These are phyloP conservation scores for Philopedon plagiatum DNA, from an alignment of 2,888 invertebrate species.

Conservation along the genomic window DNA sequence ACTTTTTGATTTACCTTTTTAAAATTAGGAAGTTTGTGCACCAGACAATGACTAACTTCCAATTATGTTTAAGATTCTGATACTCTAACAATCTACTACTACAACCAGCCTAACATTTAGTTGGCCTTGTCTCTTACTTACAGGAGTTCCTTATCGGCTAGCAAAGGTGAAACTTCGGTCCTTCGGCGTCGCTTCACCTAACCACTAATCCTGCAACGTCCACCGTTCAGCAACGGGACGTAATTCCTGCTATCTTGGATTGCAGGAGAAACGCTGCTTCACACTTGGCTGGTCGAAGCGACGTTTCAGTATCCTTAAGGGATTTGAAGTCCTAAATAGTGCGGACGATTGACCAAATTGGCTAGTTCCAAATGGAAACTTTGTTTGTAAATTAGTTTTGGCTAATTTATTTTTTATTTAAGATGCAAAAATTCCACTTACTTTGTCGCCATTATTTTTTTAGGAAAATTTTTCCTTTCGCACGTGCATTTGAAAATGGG, in stretches of 20 bases:
- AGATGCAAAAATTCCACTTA: too few relatives aligned
- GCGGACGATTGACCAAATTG: conserved; percentile 50
- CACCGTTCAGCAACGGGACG: conserved; percentile 67
- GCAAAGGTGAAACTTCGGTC: conserved; percentile 50
- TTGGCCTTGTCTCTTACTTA: conserved; percentile 14
- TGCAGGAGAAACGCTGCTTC: conserved; percentile 65
- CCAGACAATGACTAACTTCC: too few relatives aligned
- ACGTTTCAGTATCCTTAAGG: conserved; percentile 39
- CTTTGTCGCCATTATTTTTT: too few relatives aligned
- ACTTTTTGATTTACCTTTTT: too few relatives aligned
- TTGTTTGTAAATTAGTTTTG: conserved; percentile 42
- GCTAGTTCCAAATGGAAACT: conserved; percentile 25
- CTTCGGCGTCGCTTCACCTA: conserved; percentile 56
- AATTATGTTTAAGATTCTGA: too few relatives aligned
- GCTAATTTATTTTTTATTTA: too few relatives aligned
- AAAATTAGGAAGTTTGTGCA: too few relatives aligned
- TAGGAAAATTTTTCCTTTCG: too few relatives aligned
- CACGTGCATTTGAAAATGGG: too few relatives aligned
- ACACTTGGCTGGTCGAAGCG: conserved; percentile 60
- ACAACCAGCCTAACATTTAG: conserved; percentile 9
- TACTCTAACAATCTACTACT: too few relatives aligned
- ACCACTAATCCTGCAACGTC: conserved; percentile 66
- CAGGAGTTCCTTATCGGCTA: conserved; percentile 40
- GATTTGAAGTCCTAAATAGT: conserved; percentile 42
- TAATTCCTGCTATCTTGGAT: conserved; percentile 65